Percentiles rank a stretch among this genome's conserved stretches.
These are phyloP conservation scores for Oreochromis tanganicae DNA, from an alignment of 2,113 vertebrate genomes.

Conservation along the genomic window DNA sequence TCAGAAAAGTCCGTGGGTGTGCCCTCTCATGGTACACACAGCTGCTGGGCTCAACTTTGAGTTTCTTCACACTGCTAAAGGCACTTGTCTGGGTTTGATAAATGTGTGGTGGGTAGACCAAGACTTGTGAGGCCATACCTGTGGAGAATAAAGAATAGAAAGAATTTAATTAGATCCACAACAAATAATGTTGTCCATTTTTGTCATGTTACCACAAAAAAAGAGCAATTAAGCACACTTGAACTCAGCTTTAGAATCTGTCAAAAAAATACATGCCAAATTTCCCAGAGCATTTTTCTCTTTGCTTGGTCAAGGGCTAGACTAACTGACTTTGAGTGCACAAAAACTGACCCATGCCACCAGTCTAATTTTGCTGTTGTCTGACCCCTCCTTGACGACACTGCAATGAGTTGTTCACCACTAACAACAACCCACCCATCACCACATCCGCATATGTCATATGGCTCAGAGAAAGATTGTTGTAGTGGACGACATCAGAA, in stretches of 20 bases:
- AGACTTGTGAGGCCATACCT: slow-evolving; percentile 99
- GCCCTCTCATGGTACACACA: slow-evolving; percentile 94
- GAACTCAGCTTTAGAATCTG: background rate
- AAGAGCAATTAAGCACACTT: background rate
- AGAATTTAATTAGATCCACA: background rate
- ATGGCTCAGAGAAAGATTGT: background rate
- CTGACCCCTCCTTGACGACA: background rate
- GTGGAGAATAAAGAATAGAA: slow-evolving; percentile 10
- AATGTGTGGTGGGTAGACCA: slow-evolving; percentile 99
- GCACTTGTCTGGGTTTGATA: slow-evolving; percentile 99
- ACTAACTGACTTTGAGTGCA: background rate
- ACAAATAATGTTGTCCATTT: background rate
- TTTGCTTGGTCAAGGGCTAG: background rate
- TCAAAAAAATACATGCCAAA: background rate
- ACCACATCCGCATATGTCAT: background rate
- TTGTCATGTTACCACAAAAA: background rate
- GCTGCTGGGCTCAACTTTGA: slow-evolving; percentile 97
- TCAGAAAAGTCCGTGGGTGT: slow-evolving; percentile 89
- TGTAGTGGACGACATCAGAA: slow-evolving; percentile 4
- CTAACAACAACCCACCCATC: background rate
- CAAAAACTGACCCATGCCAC: background rate
- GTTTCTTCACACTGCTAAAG: slow-evolving; percentile 99
- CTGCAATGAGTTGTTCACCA: background rate
- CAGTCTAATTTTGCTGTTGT: background rate
- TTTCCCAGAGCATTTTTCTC: background rate